Conservation (phyloP, 2,797 vertebrate species). For the Lophius americanus region DNA sequence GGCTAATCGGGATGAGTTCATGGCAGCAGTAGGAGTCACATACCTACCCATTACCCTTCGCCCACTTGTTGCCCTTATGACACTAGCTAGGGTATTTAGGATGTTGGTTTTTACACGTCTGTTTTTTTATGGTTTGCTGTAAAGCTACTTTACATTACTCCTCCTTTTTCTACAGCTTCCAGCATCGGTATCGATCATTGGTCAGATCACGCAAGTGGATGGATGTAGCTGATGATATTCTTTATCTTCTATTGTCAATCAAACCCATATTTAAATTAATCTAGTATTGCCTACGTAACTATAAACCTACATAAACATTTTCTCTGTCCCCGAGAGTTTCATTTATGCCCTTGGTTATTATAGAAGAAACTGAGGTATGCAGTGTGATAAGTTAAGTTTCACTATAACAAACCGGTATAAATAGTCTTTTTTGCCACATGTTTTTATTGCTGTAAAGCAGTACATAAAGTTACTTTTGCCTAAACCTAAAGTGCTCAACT, state of each 20-base stretch:
- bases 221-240: slow-evolving; percentile 7
- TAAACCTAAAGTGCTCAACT: neutral
- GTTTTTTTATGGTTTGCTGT: slow-evolving; percentile 35
- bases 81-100: slow-evolving; percentile 32
- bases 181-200: neutral
- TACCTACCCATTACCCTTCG: slow-evolving; percentile 51
- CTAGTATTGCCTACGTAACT: neutral
- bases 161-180: slow-evolving; percentile 7
- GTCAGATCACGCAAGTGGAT: neutral
- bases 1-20: slow-evolving; percentile 73
- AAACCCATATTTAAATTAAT: neutral
- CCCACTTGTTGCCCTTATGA: slow-evolving; percentile 38
- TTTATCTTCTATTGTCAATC: slow-evolving; percentile 1
- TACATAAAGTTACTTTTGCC: neutral
- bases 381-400: neutral
- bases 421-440: neutral
- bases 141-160: slow-evolving; percentile 21
- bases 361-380: neutral
- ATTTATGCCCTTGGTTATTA: neutral
- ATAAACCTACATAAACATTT: neutral
- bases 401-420: neutral
- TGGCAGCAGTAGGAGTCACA: slow-evolving; percentile 69
- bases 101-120: slow-evolving; percentile 26
- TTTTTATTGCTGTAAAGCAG: neutral
- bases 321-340: neutral